Evolutionary conservation across 2,888 invertebrate species (phyloP).

Genomic region (Erebia epiphron): DNA sequence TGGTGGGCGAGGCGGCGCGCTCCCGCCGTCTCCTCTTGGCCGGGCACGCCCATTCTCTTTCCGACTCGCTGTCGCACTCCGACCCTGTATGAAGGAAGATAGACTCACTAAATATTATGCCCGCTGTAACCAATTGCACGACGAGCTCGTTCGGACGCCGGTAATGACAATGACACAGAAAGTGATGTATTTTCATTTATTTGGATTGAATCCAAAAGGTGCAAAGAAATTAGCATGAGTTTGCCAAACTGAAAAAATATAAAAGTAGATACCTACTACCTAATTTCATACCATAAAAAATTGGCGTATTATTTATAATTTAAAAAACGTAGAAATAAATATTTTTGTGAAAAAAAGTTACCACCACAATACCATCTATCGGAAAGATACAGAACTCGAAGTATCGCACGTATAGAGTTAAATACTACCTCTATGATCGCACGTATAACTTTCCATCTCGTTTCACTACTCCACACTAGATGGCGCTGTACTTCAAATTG

Average conservation of each 20-base stretch:
- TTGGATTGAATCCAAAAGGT: slow-evolving; percentile 60
- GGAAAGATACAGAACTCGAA: slow-evolving; percentile 34
- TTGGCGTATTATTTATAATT: not conserved
- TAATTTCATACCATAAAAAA: not conserved
- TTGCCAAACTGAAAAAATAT: not conserved
- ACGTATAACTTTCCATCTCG: slow-evolving; percentile 36
- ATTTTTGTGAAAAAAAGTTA: not conserved
- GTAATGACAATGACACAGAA: slow-evolving; percentile 76
- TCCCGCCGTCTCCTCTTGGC: slow-evolving; percentile 88
- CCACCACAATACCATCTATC: slow-evolving; percentile 37
- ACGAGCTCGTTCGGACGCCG: slow-evolving; percentile 55
- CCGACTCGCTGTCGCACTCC: slow-evolving; percentile 86
- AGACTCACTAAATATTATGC: slow-evolving; percentile 40
- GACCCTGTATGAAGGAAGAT: slow-evolving; percentile 59
- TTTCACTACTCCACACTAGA: slow-evolving; percentile 54
- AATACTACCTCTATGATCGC: no score
- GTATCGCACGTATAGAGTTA: slow-evolving; percentile 36
- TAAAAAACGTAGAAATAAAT: slow-evolving; percentile 11
- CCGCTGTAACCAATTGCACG: slow-evolving; percentile 19
- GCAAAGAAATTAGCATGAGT: slow-evolving; percentile 15
- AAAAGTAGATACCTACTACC: not conserved
- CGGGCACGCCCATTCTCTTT: slow-evolving; percentile 89
- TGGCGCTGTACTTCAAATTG: slow-evolving; percentile 50
- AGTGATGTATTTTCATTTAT: slow-evolving; percentile 39
- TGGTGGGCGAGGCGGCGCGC: slow-evolving; percentile 68